phyloP scores from a whole-genome alignment of 2,888 invertebrate genomes.

The Ellobium chinense region DNA sequence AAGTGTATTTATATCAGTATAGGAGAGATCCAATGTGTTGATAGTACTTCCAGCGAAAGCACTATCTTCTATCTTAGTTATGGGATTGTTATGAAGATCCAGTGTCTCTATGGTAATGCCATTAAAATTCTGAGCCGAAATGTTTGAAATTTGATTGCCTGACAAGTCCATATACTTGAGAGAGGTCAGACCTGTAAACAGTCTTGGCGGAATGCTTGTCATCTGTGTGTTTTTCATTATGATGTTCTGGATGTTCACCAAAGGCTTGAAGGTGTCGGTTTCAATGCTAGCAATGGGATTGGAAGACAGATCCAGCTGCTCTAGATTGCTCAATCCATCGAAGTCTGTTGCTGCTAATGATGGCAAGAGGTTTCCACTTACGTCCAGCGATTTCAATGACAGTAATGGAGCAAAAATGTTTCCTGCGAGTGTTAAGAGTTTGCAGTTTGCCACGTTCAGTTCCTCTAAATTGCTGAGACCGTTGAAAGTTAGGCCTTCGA shows the following conservation, averaged over 20 bases:
- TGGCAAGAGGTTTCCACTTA: background rate
- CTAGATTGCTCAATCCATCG: constrained; percentile 5
- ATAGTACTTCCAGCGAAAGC: constrained; percentile 49
- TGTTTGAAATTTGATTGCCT: background rate
- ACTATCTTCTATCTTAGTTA: background rate
- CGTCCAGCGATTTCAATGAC: background rate
- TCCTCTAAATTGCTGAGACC: background rate
- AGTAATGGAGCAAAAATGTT: background rate
- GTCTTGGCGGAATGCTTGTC: background rate
- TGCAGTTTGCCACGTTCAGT: background rate
- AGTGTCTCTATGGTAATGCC: background rate
- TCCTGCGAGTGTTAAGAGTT: background rate
- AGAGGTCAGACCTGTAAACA: constrained; percentile 27
- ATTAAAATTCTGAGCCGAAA: background rate
- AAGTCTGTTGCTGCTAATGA: background rate
- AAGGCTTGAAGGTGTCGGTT: background rate
- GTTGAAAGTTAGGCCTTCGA: background rate
- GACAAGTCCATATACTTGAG: constrained; percentile 44
- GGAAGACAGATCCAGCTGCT: constrained; percentile 40
- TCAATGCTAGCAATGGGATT: constrained; percentile 13
- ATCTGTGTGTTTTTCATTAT: background rate
- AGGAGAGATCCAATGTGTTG: constrained; percentile 53
- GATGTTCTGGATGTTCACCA: background rate
- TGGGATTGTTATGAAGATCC: constrained; percentile 9
- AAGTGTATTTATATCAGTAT: constrained; percentile 14